Conservation (phyloP, 2,888 invertebrate species). For the Drosophila suboccidentalis region DNA sequence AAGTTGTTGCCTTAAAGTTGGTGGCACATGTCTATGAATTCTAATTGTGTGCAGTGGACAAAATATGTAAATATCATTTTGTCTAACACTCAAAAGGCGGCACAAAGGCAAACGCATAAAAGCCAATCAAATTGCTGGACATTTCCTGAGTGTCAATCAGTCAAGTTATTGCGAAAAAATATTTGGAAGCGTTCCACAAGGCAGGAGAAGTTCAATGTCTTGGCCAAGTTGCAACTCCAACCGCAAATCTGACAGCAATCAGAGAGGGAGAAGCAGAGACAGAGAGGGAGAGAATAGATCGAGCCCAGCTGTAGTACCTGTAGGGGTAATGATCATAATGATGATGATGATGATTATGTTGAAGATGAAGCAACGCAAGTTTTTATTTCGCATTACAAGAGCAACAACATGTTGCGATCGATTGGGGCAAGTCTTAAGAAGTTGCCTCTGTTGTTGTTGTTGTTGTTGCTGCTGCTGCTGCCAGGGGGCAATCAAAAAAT, state of each 20-base stretch:
- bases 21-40: conserved; percentile 78
- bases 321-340: conserved; percentile 67
- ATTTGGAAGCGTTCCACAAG: conserved; percentile 32
- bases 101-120: conserved; percentile 58
- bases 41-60: conserved; percentile 70
- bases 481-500: conserved; percentile 77
- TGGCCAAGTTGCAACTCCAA: conserved; percentile 33
- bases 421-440: conserved; percentile 59
- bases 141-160: conserved; percentile 82
- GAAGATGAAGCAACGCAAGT: conserved; percentile 18
- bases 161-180: conserved; percentile 55
- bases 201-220: conserved; percentile 52
- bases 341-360: conserved; percentile 29
- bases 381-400: conserved; percentile 49
- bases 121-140: conserved; percentile 80
- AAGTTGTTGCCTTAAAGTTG: conserved; percentile 23
- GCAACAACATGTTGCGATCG: conserved; percentile 69
- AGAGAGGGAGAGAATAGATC: conserved; percentile 5
- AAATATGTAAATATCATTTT: conserved; percentile 70
- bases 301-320: conserved; percentile 42
- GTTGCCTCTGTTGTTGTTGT: conserved; percentile 9
- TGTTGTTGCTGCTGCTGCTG: conserved; percentile 32
- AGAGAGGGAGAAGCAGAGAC: conserved; percentile 16
- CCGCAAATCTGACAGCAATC: conserved; percentile 70
- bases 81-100: conserved; percentile 75